Evolutionary conservation across 2,797 vertebrate genomes (phyloP), one percentile per base, ranked within the genome.

Genomic region (Parauchenoglanis punctatus): DNA sequence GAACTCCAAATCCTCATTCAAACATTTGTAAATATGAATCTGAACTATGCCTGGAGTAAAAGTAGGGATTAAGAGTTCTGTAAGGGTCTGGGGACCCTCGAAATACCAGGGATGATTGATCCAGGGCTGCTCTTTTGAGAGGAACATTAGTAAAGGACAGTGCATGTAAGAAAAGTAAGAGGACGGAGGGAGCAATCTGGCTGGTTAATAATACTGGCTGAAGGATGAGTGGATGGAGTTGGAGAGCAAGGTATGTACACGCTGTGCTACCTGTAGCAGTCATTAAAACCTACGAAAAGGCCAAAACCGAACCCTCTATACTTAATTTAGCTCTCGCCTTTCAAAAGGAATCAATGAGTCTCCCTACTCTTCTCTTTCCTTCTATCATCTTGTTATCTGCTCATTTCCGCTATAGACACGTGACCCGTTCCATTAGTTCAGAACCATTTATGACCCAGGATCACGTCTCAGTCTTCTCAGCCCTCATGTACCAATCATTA

Each of bases 81-180:
- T 72, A 88, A 84, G 75, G 75, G 52, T 65, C 76, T n/a, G 59
- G 81, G 84, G 78, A 82, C 68, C 77, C 46, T 85, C 28, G 61
- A 89, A 90, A 89, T 78, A 90, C 84, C 88, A 89, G 54, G 72
- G 76, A 85, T 85, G 85, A 89, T 88, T 88, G 88, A 88, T 89
- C 90, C 72, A 46, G 58, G 1, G 15, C 67, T 85, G 85, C 46
- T 73, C 86, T 90, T 89, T 89, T 84, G 63, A 77, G 25, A 58
- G 58, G 67, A 86, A 76, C 58, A 80, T 52, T 15, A 59, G 78
- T 83, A 54, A 88, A 65, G 46, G 65, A 80, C 54, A 63, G 7
- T 73, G 46, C 35, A 54, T 67, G 17, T 59, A 40, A 68, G 28
- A 56, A 7, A 2, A 13, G 1, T 28, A 31, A 54, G 35, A 75